Evolutionary conservation across 2,113 vertebrate genomes (phyloP), one percentile per base, ranked within the genome.

Genomic region (Solea senegalensis): DNA sequence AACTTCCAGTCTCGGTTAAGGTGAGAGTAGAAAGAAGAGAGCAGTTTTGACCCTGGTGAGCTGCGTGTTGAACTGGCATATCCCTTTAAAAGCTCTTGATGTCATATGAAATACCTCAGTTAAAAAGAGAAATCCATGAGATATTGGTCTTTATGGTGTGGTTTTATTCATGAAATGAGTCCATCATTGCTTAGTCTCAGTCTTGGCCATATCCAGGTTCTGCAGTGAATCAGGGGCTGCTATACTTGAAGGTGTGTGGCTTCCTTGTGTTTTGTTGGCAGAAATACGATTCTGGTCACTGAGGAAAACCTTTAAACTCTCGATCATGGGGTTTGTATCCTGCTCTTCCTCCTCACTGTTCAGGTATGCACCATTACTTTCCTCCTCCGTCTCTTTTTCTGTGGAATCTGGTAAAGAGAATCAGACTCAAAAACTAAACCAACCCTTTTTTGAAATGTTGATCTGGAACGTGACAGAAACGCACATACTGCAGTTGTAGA

Each of bases 401-500:
- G 2, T 4, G 7, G 3, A 1, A 3, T 43, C 69, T 64, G 52
- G 2, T 5, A 1, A 8, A 60, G 28, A n/a, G 21, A 5, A 16
- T 6, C 21, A 21, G 21, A 21, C 21, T 1, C 21, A 34, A 34
- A 34, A 34, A 34, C 34, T 34, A 6, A 34, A 34, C 34, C 34
- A 34, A 4, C 34, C 34, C 34, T 34, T 34, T 34, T 34, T 34
- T 2, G 14, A 39, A 56, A 14, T 2, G 34, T 34, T 34, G 34
- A 34, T 34, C 34, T 34, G 34, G 34, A 34, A 34, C 3, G 2
- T 34, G 9, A 10, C 0, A 8, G 5, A 2, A 27, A 10, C 3
- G 0, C 1, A 12, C 76, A 2, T 64, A 92, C 84, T 86, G 55
- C 92, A 93, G 9, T 12, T 8, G 64, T 92, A 93, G 5, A 89